Base-by-base conservation (phyloP, 2,113 vertebrate genomes). In the Hydrochoerus hydrochaeris region DNA sequence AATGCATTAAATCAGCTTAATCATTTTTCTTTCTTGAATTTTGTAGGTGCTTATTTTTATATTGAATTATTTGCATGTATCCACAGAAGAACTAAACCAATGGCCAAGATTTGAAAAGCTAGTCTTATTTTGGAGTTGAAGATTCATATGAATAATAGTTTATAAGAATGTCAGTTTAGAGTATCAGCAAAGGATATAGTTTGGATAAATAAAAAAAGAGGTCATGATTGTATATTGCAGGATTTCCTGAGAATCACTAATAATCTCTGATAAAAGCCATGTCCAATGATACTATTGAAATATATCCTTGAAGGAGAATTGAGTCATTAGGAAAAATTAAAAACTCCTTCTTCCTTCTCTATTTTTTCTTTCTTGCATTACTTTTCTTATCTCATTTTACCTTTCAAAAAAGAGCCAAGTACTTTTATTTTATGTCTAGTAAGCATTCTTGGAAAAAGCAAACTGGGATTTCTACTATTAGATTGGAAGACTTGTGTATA, bases 11-110 rank as follows among this genome's bases (percentile, higher is more conserved):
- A 82, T 93, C 44, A 58, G 75, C 35, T 69, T 95, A 83, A 88
- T 88, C 86, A 46, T 93, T 97, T 85, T 88, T 85, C 78, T 93
- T 87, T n/a, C 52, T 96, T 89, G 57, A 94, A 75, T 57, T 89
- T 94, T 96, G 16, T 20, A 87, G 52, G 46, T 10, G 69, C 8
- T 81, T 95, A 19, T 57, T 90, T 86, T 35, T 22, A 73, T 58
- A 62, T 30, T 94, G 54, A 88, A 63, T 94, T 95, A 91, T 96
- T 97, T 88, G 92, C 10, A 84, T 81, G 2, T 52, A 46, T 7
- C 13, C 24, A 2, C 14, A 91, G 67, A 28, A 88, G 62, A 82
- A 95, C 82, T 96, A 91, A 94, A 92, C 88, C 78, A 95, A 57
- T 69, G 52, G 49, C 24, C 57, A 90, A 67, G 58, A 44, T 69